Base-by-base conservation (phyloP, 2,797 vertebrate genomes). In the Danionella dracula region DNA sequence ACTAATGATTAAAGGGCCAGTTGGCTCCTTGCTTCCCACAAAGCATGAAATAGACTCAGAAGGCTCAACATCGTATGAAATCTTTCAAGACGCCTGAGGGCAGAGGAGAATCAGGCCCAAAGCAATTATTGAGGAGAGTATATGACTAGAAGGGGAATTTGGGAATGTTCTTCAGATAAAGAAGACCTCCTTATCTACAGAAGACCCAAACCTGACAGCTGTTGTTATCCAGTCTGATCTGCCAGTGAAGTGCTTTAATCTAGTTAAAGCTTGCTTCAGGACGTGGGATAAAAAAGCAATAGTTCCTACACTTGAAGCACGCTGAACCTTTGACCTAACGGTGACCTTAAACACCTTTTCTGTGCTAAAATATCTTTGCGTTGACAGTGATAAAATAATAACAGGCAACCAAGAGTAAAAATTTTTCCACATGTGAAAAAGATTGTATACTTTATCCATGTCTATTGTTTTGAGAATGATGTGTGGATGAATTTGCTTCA, bases 231-330 rank as follows among this genome's bases (percentile, higher is more conserved):
- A 78, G 82, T 79, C 80, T 66, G 79, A 83, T 85, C 78, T 79
- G 76, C 82, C 79, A 80, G 80, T 77, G 71, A 66, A 9, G 70
- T 51, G 61, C 81, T 82, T 82, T 83, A 86, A 86, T 87, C 82
- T 84, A 74, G 80, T 82, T 85, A 79, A 81, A 83, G 79, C 78
- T 84, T 82, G 80, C 83, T 85, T 61, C 55, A 58, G 81, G 81
- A 81, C 74, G 54, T 70, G 70, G 53, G 71, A 17, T 62, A 59
- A 53, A 69, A 71, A 77, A 77, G 70, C 74, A 76, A 19, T 59
- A 62, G 69, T 60, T 79, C 50, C 35, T 71, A 79, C n/a, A n/a
- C 70, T 79, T 20, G 40, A 13, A 67, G 27, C 11, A 3, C 21
- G 13, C 59, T 85, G 80, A 85, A 84, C 81, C 51, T 66, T 78